Base-by-base conservation (phyloP, 92 coral and sea anemone genomes). In the Phenganax marumi region DNA sequence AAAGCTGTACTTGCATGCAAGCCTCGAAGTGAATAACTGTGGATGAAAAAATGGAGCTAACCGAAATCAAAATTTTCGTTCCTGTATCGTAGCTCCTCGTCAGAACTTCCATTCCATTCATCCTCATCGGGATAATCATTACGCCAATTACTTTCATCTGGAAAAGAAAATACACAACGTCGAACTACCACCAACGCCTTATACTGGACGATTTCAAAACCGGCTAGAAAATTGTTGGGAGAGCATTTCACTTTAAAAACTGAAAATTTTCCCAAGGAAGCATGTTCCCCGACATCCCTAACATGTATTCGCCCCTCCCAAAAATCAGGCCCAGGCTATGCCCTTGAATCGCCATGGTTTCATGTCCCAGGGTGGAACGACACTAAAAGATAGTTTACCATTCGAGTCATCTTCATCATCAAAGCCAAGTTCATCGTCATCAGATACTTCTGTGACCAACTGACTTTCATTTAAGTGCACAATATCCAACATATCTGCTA, bases 321-420 rank as follows among this genome's bases (percentile, higher is more conserved):
- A 33, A 33, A 33, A 5, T 21, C 43, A 39, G 0, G 50, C 18
- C 17, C 76, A 8, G 22, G 23, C 17, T 14, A 49, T 9, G 19
- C 3, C 6, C 3, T 21, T 33, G 21, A 70, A 49, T 52, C 18
- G 13, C 14, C 8, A 22, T 23, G 50, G 10, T 7, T 7, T 10
- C 17, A 21, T 55, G 51, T 56, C 22, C 14, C 12, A 9, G 8
- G n/a, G 58, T 53, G 2, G 49, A 61, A 52, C 11, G 6, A 23
- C 39, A 26, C 50, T 0, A 10, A 16, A 47, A 10, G 25, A 39
- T 52, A 76, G 48, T 86, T 54, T 76, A 96, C 99, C 99, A 64
- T 96, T 96, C 0, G 99, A 96, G 70, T 96, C 99, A 80, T 94
- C 98, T n/a, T 96, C 99, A 12, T 96, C 99, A 22, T 96, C 99